Evolutionary conservation across 2,113 vertebrate species (phyloP).

Genomic region (Gymnogyps californianus): DNA sequence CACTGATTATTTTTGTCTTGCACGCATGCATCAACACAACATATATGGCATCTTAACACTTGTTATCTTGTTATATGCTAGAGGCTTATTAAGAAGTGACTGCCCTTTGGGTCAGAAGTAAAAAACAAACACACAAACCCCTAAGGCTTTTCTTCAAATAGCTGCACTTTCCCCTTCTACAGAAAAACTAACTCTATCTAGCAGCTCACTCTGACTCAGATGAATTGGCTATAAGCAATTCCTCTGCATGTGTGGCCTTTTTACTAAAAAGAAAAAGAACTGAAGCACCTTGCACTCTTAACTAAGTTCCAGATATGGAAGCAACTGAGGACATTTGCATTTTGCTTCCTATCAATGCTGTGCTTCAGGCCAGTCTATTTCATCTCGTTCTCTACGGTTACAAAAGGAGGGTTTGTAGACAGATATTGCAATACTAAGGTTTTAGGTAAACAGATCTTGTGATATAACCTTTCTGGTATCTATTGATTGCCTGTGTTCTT

Average conservation of each 20-base stretch:
- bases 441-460: not conserved
- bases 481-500: not conserved
- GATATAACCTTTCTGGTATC: not conserved
- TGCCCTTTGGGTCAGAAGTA: not conserved
- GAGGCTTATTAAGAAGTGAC: not conserved
- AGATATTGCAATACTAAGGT: not conserved
- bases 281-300: not conserved
- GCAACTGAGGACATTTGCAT: not conserved
- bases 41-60: accelerated
- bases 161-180: not conserved
- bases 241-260: not conserved
- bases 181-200: not conserved
- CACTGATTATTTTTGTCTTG: not conserved
- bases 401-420: not conserved
- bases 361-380: not conserved
- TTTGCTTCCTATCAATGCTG: not conserved
- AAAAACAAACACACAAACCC: not conserved
- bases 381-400: not conserved
- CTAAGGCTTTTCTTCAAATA: not conserved
- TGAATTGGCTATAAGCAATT: not conserved
- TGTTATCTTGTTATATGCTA: not conserved
- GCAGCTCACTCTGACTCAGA: not conserved
- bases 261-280: not conserved
- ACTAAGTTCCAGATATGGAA: not conserved
- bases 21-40: not conserved